Percentiles rank a stretch among this genome's conserved stretches.
Evolutionary conservation across 1,140 invertebrate species (phyloP).

Genomic region (Tetraneura akinire): DNA sequence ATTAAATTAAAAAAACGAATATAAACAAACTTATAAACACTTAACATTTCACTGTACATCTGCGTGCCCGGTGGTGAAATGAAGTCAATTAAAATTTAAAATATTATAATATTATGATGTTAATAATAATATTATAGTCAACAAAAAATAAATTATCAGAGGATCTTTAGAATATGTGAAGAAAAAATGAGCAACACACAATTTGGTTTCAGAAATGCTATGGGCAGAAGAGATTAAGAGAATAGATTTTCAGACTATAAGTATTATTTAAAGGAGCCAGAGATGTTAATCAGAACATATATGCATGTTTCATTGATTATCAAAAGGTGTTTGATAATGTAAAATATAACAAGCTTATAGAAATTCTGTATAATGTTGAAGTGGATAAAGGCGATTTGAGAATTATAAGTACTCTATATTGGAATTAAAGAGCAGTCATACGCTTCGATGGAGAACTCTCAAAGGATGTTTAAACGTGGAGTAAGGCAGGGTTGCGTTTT

Average conservation of each 20-base stretch:
- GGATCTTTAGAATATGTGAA: neutral
- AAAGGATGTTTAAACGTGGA: neutral
- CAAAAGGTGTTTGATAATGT: conserved; percentile 28
- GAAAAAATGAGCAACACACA: neutral
- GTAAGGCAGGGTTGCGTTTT: neutral
- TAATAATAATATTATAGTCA: too few species aligned
- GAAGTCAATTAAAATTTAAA: too few species aligned
- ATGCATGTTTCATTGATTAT: neutral
- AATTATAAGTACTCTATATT: neutral
- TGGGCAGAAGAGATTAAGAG: conserved; percentile 41
- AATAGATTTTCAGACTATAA: conserved; percentile 53
- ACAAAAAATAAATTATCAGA: conserved; percentile 18
- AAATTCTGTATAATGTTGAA: neutral
- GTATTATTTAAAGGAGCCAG: conserved; percentile 51
- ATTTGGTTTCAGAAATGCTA: conserved; percentile 3
- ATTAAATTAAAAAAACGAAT: too few species aligned
- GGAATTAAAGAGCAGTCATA: neutral
- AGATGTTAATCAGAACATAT: neutral
- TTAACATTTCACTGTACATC: too few species aligned
- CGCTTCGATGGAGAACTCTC: neutral
- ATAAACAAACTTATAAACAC: too few species aligned
- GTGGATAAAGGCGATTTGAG: neutral
- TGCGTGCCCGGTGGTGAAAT: too few species aligned
- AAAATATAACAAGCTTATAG: neutral
- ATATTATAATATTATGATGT: too few species aligned